These are phyloP conservation scores for Apotomis capreana DNA, from an alignment of 2,888 invertebrate species.

Conservation along the genomic window DNA sequence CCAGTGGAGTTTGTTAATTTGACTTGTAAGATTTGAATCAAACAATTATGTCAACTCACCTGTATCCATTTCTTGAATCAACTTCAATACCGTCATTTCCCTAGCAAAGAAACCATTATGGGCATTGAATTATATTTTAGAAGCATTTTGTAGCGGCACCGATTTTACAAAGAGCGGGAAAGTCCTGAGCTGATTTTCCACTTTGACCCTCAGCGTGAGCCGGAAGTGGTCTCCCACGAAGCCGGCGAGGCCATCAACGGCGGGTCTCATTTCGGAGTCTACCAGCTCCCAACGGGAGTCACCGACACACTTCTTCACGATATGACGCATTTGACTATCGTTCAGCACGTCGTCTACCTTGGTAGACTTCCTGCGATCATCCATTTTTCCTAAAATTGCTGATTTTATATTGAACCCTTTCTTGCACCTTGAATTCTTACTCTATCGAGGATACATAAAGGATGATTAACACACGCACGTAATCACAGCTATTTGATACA, in stretches of 20 bases:
- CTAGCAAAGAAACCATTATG: not conserved
- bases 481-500: too few species aligned
- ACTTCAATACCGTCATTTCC: not conserved
- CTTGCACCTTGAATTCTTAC: too few species aligned
- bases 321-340: not conserved
- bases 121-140: not conserved
- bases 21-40: too few species aligned
- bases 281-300: not conserved
- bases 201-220: slow-evolving; percentile 49
- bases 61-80: not conserved
- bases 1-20: too few species aligned
- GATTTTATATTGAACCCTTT: too few species aligned
- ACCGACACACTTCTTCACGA: not conserved
- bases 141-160: not conserved
- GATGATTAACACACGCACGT: too few species aligned
- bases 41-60: not conserved
- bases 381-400: not conserved
- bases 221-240: slow-evolving; percentile 32
- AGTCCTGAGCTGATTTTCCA: slow-evolving; percentile 51
- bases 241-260: not conserved
- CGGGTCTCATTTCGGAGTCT: not conserved
- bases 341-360: not conserved
- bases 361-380: not conserved
- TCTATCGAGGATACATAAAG: too few species aligned
- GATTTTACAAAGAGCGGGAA: not conserved